Conservation (phyloP, 2,797 vertebrate species). For the Apogon hyalosoma region DNA sequence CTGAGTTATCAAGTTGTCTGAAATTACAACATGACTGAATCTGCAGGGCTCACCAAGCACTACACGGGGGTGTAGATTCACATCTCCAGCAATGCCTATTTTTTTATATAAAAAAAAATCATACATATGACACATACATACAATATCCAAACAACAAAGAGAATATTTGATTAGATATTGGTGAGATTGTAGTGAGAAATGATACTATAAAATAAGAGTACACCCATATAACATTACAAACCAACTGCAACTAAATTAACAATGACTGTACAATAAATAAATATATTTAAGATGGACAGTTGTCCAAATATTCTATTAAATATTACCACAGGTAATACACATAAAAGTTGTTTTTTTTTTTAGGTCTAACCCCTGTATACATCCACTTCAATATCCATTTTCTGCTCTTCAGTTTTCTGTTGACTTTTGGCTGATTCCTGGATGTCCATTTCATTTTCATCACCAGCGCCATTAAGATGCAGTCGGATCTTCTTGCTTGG, state of each 20-base stretch:
- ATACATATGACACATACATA: not conserved
- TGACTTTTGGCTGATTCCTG: slow-evolving; percentile 48
- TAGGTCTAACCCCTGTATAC: slow-evolving; percentile 20
- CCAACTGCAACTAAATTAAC: not conserved
- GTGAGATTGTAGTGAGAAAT: too few relatives aligned
- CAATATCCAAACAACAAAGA: too few relatives aligned
- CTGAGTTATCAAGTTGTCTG: not conserved
- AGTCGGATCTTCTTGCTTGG: slow-evolving; percentile 61
- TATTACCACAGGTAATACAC: not conserved
- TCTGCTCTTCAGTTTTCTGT: slow-evolving; percentile 50
- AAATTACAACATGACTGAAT: not conserved
- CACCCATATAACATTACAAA: too few relatives aligned
- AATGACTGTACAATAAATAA: not conserved
- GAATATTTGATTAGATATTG: too few relatives aligned
- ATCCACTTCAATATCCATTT: slow-evolving; percentile 48
- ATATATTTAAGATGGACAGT: too few relatives aligned
- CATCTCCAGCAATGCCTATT: slow-evolving; percentile 40
- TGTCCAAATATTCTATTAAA: not conserved
- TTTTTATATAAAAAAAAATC: not conserved
- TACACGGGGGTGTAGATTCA: slow-evolving; percentile 38
- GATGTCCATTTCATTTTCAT: slow-evolving; percentile 61
- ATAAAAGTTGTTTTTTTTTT: not conserved
- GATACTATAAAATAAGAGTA: too few relatives aligned
- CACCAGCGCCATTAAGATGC: slow-evolving; percentile 19
- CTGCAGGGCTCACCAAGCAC: slow-evolving; percentile 23